These are phyloP conservation scores for Actinemys pallida DNA, from an alignment of 2,113 vertebrate genomes.

Conservation along the genomic window DNA sequence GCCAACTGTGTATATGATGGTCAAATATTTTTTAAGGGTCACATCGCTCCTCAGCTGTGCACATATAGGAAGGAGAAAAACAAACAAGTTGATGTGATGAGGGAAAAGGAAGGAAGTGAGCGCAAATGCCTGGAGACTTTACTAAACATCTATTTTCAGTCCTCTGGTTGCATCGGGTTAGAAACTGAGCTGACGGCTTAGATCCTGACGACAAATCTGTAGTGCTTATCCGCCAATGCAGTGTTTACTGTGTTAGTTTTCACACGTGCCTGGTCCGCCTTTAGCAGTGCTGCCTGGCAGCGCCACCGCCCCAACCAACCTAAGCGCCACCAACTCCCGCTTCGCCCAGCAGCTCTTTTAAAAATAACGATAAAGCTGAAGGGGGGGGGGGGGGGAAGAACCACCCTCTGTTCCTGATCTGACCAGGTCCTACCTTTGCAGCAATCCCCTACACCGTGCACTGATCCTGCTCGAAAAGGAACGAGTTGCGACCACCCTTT, in stretches of 20 bases:
- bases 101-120: not conserved
- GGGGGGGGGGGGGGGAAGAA: too few relatives aligned
- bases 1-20: not conserved
- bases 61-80: not conserved
- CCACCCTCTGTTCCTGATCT: not conserved
- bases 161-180: not conserved
- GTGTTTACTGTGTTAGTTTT: not conserved
- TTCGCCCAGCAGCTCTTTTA: not conserved
- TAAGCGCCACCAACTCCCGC: not conserved
- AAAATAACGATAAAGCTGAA: not conserved
- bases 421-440: not conserved
- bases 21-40: not conserved
- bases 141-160: not conserved
- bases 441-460: not conserved
- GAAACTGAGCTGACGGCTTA: not conserved
- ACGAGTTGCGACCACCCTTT: not conserved
- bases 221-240: not conserved
- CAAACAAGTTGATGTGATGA: not conserved
- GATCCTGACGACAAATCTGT: not conserved
- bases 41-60: not conserved
- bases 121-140: not conserved
- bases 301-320: not conserved
- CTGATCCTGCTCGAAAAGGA: not conserved
- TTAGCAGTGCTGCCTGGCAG: not conserved
- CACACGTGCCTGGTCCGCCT: not conserved